Conservation (phyloP, 37 sponge, comb jelly and placozoan species). For the Ephydatia muelleri region DNA sequence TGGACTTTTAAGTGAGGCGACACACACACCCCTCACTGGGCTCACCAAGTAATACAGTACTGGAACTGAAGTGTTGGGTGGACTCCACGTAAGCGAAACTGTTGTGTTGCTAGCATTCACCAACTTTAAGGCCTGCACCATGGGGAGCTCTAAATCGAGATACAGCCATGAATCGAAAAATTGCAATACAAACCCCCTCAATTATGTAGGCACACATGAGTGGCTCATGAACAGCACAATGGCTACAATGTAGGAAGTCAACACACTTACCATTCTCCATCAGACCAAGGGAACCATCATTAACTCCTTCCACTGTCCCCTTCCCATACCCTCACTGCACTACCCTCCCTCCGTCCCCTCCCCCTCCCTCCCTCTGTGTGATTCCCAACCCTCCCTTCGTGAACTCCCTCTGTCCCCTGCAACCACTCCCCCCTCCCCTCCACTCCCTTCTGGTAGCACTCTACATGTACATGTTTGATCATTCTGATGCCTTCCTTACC, state of each 20-base stretch:
- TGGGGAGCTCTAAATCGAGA: background rate
- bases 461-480: too few species aligned
- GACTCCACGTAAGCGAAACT: background rate
- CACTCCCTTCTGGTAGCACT: too few species aligned
- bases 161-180: background rate
- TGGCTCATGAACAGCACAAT: too few species aligned
- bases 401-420: too few species aligned
- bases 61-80: background rate
- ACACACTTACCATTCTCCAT: too few species aligned
- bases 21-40: background rate
- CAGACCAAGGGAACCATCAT: too few species aligned
- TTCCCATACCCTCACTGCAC: too few species aligned
- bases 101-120: background rate
- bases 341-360: background rate
- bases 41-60: background rate
- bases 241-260: too few species aligned
- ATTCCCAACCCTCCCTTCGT: too few species aligned
- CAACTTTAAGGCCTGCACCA: background rate
- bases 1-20: background rate
- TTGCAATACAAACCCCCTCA: background rate
- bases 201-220: too few species aligned
- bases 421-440: background rate
- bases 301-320: too few species aligned
- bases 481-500: background rate
- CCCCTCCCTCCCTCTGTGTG: background rate